A percentile compares a stretch with the other conserved stretches of the same genome.
phyloP scores from a whole-genome alignment of 2,113 vertebrate species.

The Indicator maculatus region DNA sequence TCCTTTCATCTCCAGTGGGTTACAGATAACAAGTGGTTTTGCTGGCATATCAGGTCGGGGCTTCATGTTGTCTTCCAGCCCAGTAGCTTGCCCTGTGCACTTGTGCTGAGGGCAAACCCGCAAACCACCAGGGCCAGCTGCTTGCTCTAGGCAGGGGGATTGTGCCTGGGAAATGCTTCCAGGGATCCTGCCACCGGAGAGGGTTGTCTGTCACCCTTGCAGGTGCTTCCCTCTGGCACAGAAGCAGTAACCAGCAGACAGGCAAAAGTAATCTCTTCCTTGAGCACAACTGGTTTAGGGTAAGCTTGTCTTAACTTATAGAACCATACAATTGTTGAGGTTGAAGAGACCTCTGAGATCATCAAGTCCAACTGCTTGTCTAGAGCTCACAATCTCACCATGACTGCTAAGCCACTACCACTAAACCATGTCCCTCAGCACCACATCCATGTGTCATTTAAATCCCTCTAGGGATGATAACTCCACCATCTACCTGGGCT shows the following conservation, averaged over 20 bases:
- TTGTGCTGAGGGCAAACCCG: not conserved
- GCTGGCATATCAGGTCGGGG: conserved; percentile 29
- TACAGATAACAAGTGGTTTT: conserved; percentile 34
- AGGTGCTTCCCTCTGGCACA: not conserved
- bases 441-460: no score
- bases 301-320: not conserved
- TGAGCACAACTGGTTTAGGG: not conserved
- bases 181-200: not conserved
- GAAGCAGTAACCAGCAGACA: not conserved
- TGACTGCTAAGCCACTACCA: no score
- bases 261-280: not conserved
- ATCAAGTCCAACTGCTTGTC: no score
- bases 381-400: no score
- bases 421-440: no score
- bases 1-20: conserved; percentile 47
- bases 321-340: not conserved
- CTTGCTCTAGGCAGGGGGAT: not conserved
- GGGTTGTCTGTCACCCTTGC: not conserved
- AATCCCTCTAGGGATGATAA: no score
- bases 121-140: conserved; percentile 32
- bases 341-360: no score
- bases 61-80: not conserved
- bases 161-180: not conserved
- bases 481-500: no score
- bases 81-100: not conserved